Percentiles rank a stretch among this genome's conserved stretches.
These are phyloP conservation scores for Pinctada fucata DNA, from an alignment of 2,888 invertebrate genomes.

Conservation along the genomic window DNA sequence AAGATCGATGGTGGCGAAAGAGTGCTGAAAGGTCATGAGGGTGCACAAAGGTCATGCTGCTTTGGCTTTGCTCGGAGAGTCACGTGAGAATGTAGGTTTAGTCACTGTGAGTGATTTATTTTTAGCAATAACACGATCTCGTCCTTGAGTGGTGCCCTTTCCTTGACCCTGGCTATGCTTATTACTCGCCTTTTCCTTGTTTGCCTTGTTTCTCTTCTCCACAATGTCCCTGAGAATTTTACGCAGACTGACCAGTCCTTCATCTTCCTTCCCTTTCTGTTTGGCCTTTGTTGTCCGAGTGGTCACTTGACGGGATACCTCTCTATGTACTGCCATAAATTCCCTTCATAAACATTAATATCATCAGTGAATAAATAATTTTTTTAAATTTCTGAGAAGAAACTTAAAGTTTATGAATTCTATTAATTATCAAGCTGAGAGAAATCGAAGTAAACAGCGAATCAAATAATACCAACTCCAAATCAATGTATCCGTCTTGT, in stretches of 20 bases:
- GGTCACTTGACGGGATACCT: slow-evolving; percentile 58
- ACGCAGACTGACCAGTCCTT: slow-evolving; percentile 57
- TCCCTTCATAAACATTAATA: slow-evolving; percentile 52
- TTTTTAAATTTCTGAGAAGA: too few species aligned
- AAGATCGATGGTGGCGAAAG: too few species aligned
- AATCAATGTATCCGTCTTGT: slow-evolving; percentile 64
- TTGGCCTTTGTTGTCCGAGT: slow-evolving; percentile 60
- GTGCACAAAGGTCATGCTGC: not conserved
- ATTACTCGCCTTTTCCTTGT: slow-evolving; percentile 63
- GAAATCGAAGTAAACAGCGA: too few species aligned
- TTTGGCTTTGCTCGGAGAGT: not conserved
- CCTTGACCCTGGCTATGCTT: slow-evolving; percentile 35
- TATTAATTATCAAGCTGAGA: too few species aligned
- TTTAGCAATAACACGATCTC: slow-evolving; percentile 49
- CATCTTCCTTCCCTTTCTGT: slow-evolving; percentile 56
- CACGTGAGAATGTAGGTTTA: slow-evolving; percentile 44
- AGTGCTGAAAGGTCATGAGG: too few species aligned
- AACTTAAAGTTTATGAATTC: too few species aligned
- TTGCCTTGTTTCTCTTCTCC: slow-evolving; percentile 60
- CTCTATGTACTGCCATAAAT: slow-evolving; percentile 63
- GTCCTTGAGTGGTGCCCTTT: slow-evolving; percentile 25
- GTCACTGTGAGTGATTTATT: slow-evolving; percentile 55
- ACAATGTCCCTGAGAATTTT: slow-evolving; percentile 63
- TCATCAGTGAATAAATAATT: not conserved
- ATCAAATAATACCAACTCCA: slow-evolving; percentile 56